phyloP scores from a whole-genome alignment of 2,113 vertebrate species.

The Urocolius indicus region DNA sequence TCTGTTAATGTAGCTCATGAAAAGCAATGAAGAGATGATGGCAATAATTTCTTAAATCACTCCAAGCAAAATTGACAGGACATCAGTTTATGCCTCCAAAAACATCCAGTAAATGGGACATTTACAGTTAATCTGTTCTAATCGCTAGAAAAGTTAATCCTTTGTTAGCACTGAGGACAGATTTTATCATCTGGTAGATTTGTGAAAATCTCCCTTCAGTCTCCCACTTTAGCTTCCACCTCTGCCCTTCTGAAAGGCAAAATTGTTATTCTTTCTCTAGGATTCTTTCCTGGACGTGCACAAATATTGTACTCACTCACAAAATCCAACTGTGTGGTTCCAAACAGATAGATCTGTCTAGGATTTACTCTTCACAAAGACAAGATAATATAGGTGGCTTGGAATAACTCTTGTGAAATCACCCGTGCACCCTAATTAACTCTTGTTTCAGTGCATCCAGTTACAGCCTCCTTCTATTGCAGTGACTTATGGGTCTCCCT shows the following conservation, averaged over 20 bases:
- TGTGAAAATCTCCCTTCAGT: not conserved
- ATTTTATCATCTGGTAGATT: not conserved
- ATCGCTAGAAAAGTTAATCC: constrained; percentile 7
- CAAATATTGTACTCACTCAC: not conserved
- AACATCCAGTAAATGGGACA: not conserved
- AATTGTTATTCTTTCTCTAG: not conserved
- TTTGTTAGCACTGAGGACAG: not conserved
- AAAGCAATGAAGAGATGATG: not conserved
- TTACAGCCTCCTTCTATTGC: not conserved
- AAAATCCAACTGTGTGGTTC: not conserved
- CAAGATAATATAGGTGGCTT: not conserved
- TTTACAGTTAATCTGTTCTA: constrained; percentile 4
- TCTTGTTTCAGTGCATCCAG: not conserved
- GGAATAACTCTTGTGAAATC: not conserved
- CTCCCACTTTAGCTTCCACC: not conserved
- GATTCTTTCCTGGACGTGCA: not conserved
- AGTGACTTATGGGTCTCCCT: not conserved
- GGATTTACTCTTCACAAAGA: not conserved
- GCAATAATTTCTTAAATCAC: constrained; percentile 24
- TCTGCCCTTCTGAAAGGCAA: not conserved
- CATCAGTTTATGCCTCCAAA: constrained; percentile 10
- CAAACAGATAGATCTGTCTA: not conserved
- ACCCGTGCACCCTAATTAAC: not conserved
- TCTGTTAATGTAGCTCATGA: not conserved
- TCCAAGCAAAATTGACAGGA: not conserved